These are phyloP conservation scores for Drosophila sproati DNA, from an alignment of 1,140 invertebrate genomes.

Conservation along the genomic window DNA sequence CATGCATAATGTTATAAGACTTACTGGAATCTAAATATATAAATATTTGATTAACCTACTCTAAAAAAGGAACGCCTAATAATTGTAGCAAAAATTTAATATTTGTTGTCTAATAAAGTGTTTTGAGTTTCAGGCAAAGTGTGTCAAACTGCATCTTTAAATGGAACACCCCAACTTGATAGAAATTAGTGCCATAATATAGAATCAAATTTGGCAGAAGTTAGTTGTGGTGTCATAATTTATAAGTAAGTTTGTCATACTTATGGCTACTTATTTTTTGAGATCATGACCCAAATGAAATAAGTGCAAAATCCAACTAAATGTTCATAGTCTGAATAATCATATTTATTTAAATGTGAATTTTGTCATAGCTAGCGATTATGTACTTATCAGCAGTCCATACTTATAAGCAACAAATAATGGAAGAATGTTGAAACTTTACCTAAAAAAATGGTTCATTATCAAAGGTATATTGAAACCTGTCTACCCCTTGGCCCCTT, in stretches of 20 bases:
- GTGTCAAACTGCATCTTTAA: too few species aligned
- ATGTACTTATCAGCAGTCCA: background rate
- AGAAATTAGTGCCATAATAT: too few species aligned
- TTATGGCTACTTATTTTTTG: slow-evolving; percentile 32
- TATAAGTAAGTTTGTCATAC: slow-evolving; percentile 7
- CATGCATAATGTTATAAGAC: too few species aligned
- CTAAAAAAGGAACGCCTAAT: too few species aligned
- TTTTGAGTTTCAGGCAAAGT: too few species aligned
- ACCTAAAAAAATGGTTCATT: background rate
- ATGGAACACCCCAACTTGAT: too few species aligned
- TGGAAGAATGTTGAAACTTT: background rate
- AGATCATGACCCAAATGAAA: too few species aligned
- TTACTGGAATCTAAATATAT: too few species aligned
- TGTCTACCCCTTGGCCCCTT: slow-evolving; percentile 2
- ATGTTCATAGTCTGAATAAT: background rate
- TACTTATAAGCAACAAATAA: background rate
- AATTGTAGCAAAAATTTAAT: too few species aligned
- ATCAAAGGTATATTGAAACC: background rate
- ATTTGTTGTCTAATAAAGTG: too few species aligned
- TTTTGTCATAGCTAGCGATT: background rate
- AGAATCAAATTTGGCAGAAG: background rate
- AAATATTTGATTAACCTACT: too few species aligned
- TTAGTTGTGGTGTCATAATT: background rate
- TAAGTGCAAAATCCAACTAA: too few species aligned
- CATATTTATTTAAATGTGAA: background rate